phyloP scores from a whole-genome alignment of 23 tunicate genomes.

The Trididemnum miniatum region DNA sequence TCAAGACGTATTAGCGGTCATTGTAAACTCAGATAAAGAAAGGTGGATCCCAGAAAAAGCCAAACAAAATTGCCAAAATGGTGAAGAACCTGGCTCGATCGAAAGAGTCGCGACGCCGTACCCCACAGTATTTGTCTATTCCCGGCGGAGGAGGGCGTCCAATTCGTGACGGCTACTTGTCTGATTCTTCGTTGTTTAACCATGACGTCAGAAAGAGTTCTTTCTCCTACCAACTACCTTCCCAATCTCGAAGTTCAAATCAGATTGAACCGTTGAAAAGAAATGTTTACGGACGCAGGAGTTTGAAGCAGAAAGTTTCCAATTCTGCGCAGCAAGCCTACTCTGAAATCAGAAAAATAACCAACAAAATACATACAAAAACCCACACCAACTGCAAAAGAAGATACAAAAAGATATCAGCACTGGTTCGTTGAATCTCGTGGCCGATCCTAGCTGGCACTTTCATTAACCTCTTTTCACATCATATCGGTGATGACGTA shows the following conservation, averaged over 20 bases:
- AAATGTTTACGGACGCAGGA: neutral
- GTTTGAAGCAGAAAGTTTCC: conserved; percentile 7
- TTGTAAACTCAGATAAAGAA: conserved; percentile 6
- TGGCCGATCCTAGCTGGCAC: too few relatives aligned
- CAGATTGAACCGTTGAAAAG: neutral
- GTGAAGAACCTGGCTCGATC: neutral
- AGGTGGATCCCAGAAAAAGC: conserved; percentile 16
- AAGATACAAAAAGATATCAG: conserved; percentile 5
- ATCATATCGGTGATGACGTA: neutral
- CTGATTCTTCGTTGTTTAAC: conserved; percentile 23
- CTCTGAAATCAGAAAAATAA: conserved; percentile 2
- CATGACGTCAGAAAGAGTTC: conserved; percentile 20
- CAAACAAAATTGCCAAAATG: neutral
- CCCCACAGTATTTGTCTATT: neutral
- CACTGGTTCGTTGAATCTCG: conserved; percentile 10
- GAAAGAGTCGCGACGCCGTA: neutral
- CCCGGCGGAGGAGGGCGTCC: neutral
- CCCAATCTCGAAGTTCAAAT: neutral
- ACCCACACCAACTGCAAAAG: neutral
- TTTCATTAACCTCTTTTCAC: neutral
- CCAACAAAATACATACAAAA: conserved; percentile 8
- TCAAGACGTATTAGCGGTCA: neutral
- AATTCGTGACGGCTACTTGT: neutral
- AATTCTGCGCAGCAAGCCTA: conserved; percentile 23
- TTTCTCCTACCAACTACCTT: neutral